Base-by-base conservation (phyloP, 1,140 invertebrate species). In the Leptinotarsa defecta region DNA sequence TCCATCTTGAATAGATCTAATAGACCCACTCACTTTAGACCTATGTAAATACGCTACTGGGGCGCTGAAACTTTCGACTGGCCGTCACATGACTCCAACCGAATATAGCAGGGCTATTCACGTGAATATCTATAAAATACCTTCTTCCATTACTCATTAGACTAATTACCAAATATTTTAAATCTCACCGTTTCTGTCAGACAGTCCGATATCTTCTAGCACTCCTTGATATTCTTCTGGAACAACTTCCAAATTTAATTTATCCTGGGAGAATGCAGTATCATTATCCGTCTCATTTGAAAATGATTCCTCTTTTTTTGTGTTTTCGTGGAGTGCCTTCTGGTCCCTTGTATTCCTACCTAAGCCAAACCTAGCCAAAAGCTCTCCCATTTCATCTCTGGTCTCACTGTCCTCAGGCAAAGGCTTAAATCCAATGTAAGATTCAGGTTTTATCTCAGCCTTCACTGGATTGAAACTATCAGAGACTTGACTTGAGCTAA, bases 381-480 rank as follows among this genome's bases (percentile, higher is more conserved):
- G 88, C 13, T 87, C 85, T 73, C 86, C 87, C 89, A 91, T 91
- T 49, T 89, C 89, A 48, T 86, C 81, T 65, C 88, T 86, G 48
- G 84, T 83, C 1, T 86, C 79, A 4, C 76, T 79, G 13, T 85
- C 85, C 15, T 85, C 85, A 13, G 90, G 89, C 5, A 91, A 76
- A 2, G 89, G 89, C 81, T 91, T 91, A 74, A 91, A 91, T 19
- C 84, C 87, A 0, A 86, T 83, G 75, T 90, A 91, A 0, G 88
- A 88, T 64, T 87, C 84, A 13, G 82, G 85, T 48, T 84, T 81
- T 17, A 85, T 77, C 76, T 80, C 77, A 4, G 80, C 79, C 64
- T 76, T 80, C 65, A 79, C 80, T 13, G 80, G 79, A 75, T 75
- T 79, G 65, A 74, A 80, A 6, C 49, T 68, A 13, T 75, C 68